Base-by-base conservation (phyloP, 2,888 invertebrate species). In the Leptarthrus brevirostris region DNA sequence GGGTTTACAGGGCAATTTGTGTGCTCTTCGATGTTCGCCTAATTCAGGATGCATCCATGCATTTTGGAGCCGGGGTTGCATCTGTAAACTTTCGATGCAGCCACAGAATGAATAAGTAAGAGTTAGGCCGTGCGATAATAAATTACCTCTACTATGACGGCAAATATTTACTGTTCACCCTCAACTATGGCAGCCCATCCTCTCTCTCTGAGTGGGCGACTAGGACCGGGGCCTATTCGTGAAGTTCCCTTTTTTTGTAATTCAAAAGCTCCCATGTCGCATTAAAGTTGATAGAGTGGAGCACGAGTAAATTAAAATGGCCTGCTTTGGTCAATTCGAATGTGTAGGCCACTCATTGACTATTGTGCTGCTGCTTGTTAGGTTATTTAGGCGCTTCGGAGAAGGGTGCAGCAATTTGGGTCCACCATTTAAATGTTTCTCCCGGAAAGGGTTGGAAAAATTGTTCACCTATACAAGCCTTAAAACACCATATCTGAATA, bases 281-380 rank as follows among this genome's bases (percentile, higher is more conserved):
- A 69, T 69, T 69, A 52, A 52, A 69, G 69, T 69, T 69, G 69
- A 69, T 69, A 69, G 69, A 69, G 69, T 69, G 52, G 69, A 69
- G 69, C 49, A 24, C 22, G 30, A 69, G 69, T 69, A 49, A 49
- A 69, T 69, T 69, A 69, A 69, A 69, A 69, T 69, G 69, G 69
- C 69, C 52, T 52, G 69, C 69, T 69, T 49, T 69, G 34, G 69
- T 66, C 69, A 69, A 69, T 52, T 69, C 34, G 30, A 52, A 69
- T 52, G 69, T 30, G 69, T 52, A 26, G 6, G 49, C n/a, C n/a
- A 10, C 30, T 20, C 69, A 2, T 18, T 52, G 6, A 52, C 69
- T 30, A 69, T 69, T 69, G 34, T 69, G 26, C 69, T 30, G n/a
- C 49, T 30, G n/a, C 49, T 52, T 36, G 14, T 10, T 30, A 20